Conservation (phyloP, 2,113 vertebrate species). For the Tragelaphus imberbis region DNA sequence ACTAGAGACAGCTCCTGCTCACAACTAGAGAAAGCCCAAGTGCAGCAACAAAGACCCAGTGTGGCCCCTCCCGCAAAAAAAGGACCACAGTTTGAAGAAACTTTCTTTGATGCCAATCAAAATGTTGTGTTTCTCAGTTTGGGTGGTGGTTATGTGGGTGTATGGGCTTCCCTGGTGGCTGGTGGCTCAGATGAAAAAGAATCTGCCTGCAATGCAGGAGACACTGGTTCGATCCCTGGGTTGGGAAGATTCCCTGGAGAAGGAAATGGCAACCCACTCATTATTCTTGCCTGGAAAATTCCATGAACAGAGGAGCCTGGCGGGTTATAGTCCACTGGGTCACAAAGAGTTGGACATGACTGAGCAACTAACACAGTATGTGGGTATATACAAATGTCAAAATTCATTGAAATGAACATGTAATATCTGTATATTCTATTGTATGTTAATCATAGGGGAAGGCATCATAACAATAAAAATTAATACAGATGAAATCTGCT, state of each 20-base stretch:
- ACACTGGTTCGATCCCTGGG: neutral
- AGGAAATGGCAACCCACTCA: neutral
- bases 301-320: neutral
- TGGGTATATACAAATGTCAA: neutral
- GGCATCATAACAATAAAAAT: slow-evolving; percentile 2
- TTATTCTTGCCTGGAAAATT: neutral
- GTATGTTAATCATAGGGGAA: neutral
- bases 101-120: neutral
- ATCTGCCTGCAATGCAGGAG: neutral
- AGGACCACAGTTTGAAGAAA: neutral
- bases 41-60: neutral
- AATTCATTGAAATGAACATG: neutral
- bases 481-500: neutral
- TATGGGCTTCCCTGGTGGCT: neutral
- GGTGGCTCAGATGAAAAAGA: neutral
- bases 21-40: neutral
- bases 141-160: neutral
- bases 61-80: neutral
- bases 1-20: neutral
- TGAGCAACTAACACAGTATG: neutral
- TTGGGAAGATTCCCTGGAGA: neutral
- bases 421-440: neutral
- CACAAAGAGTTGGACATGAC: neutral
- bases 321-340: neutral
- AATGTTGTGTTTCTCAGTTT: neutral